phyloP scores from a whole-genome alignment of 2,113 vertebrate genomes.

The Perca schrenkii region DNA sequence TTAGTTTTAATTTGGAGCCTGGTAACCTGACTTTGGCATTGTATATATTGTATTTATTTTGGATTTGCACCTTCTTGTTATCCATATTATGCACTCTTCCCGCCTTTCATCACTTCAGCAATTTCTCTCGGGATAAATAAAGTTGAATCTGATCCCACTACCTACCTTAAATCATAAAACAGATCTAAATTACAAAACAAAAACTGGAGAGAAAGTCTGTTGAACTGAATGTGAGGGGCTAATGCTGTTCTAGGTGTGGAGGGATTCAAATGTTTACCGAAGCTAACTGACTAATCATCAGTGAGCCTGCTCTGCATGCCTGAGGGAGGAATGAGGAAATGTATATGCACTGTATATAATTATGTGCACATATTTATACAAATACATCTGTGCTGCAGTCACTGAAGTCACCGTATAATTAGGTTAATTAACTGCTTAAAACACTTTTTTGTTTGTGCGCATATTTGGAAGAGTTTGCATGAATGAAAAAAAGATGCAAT shows the following conservation, averaged over 20 bases:
- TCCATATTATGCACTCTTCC: no score
- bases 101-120: no score
- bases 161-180: not conserved
- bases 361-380: slow-evolving; percentile 20
- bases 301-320: slow-evolving; percentile 5
- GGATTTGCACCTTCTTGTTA: not conserved
- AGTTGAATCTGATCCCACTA: not conserved
- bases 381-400: not conserved
- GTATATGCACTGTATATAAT: slow-evolving; percentile 14
- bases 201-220: not conserved
- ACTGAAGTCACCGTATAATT: slow-evolving; percentile 8
- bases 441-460: not conserved
- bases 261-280: slow-evolving; percentile 24
- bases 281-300: slow-evolving; percentile 17
- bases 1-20: not conserved
- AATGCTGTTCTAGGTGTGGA: not conserved
- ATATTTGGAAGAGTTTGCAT: slow-evolving; percentile 26
- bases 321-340: slow-evolving; percentile 15
- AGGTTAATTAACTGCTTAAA: slow-evolving; percentile 11
- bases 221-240: not conserved
- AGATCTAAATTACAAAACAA: not conserved
- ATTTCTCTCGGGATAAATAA: not conserved
- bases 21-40: not conserved
- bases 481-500: not conserved
- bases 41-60: not conserved